Percentiles rank a stretch among this genome's conserved stretches.
Evolutionary conservation across 2,888 invertebrate species (phyloP).

Genomic region (Tanytarsus gracilentus): DNA sequence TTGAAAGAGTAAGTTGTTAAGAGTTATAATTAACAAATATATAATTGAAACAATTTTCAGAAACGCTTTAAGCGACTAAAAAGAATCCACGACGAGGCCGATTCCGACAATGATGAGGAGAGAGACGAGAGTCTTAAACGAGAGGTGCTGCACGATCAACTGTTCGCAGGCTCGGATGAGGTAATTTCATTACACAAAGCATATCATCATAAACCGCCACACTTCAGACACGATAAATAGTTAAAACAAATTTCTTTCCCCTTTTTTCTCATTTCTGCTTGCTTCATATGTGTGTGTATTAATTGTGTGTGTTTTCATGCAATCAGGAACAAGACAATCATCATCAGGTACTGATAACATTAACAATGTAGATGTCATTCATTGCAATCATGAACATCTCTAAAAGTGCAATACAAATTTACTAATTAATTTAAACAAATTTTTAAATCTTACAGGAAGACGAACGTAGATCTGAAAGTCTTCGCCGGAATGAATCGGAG

Average conservation of each 20-base stretch:
- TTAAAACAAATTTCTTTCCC: background rate
- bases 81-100: conserved; percentile 79
- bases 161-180: conserved; percentile 78
- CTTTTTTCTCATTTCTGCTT: conserved; percentile 14
- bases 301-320: background rate
- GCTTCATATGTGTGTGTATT: background rate
- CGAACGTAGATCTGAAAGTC: conserved; percentile 63
- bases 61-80: conserved; percentile 79
- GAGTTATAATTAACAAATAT: background rate
- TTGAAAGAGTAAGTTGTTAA: conserved; percentile 58
- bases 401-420: background rate
- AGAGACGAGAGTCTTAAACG: conserved; percentile 69
- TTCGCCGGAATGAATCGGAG: conserved; percentile 54
- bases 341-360: conserved; percentile 25
- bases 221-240: background rate
- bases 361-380: background rate
- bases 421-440: background rate
- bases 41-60: conserved; percentile 44
- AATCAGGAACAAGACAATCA: conserved; percentile 29
- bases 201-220: no score
- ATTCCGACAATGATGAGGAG: conserved; percentile 82
- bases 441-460: conserved; percentile 52
- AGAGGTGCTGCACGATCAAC: conserved; percentile 80
- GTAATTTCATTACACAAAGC: no score
- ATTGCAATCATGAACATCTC: background rate